A percentile compares a stretch with the other conserved stretches of the same genome.
Conservation (phyloP, 1,140 invertebrate species). For the Hyles vespertilio region DNA sequence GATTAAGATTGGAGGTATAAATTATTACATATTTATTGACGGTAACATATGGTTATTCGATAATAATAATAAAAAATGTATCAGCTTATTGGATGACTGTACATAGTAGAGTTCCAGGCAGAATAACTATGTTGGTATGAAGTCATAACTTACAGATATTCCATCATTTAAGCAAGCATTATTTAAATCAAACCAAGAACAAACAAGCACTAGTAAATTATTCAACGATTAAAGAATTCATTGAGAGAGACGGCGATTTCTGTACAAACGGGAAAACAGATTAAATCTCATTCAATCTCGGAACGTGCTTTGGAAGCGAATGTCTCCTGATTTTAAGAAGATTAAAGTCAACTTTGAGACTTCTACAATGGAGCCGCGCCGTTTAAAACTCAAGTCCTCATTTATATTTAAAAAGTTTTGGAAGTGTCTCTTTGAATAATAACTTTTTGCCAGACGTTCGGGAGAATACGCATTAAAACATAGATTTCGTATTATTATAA, state of each 20-base stretch:
- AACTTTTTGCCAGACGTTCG: constrained; percentile 34
- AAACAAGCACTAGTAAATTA: constrained; percentile 55
- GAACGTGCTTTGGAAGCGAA: constrained; percentile 63
- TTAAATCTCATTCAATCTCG: constrained; percentile 56
- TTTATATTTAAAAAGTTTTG: constrained; percentile 38
- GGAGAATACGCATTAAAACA: constrained; percentile 32
- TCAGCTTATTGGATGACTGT: too few species aligned
- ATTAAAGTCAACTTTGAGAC: constrained; percentile 56
- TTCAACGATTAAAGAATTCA: constrained; percentile 59
- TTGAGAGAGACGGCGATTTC: constrained; percentile 41
- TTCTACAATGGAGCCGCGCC: constrained; percentile 36
- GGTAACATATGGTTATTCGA: too few species aligned
- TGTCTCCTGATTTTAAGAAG: constrained; percentile 52
- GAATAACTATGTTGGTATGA: not conserved
- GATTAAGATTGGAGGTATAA: too few species aligned
- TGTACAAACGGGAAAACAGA: constrained; percentile 52
- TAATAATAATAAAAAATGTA: too few species aligned
- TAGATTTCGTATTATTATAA: constrained; percentile 48
- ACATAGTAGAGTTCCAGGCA: too few species aligned
- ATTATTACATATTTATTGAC: too few species aligned
- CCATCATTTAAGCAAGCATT: not conserved
- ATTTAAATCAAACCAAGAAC: constrained; percentile 26
- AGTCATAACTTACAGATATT: not conserved
- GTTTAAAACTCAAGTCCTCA: constrained; percentile 34
- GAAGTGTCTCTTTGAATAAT: constrained; percentile 35